A percentile compares a stretch with the other conserved stretches of the same genome.
These are phyloP conservation scores for Podilymbus podiceps DNA, from an alignment of 2,113 vertebrate genomes.

Conservation along the genomic window DNA sequence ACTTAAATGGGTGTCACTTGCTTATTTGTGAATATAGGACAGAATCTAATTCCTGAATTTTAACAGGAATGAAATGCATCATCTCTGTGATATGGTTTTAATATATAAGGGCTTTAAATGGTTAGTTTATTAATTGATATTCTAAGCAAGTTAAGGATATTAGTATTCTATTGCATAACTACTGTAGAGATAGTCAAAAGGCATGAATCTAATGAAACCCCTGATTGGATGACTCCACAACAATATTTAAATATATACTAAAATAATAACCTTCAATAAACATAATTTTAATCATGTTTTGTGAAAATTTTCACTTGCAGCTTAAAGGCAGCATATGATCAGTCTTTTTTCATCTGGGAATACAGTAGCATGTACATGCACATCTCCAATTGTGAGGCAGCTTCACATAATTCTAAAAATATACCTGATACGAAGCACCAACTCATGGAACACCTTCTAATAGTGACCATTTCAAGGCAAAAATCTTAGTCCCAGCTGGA, in stretches of 20 bases:
- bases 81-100: neutral
- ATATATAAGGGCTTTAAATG: neutral
- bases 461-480: neutral
- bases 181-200: neutral
- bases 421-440: neutral
- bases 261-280: neutral
- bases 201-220: neutral
- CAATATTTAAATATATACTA: neutral
- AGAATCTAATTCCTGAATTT: neutral
- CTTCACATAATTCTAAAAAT: neutral
- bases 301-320: neutral
- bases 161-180: neutral
- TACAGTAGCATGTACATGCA: neutral
- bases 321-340: neutral
- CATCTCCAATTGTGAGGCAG: neutral
- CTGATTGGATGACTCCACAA: neutral
- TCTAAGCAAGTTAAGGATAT: neutral
- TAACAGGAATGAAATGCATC: neutral
- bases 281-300: neutral
- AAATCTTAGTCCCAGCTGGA: neutral
- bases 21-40: neutral
- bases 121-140: neutral
- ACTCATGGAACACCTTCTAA: neutral
- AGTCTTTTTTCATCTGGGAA: neutral
- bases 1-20: neutral